Base-by-base conservation (phyloP, 23 tunicate species). In the Phallusia fumigata region DNA sequence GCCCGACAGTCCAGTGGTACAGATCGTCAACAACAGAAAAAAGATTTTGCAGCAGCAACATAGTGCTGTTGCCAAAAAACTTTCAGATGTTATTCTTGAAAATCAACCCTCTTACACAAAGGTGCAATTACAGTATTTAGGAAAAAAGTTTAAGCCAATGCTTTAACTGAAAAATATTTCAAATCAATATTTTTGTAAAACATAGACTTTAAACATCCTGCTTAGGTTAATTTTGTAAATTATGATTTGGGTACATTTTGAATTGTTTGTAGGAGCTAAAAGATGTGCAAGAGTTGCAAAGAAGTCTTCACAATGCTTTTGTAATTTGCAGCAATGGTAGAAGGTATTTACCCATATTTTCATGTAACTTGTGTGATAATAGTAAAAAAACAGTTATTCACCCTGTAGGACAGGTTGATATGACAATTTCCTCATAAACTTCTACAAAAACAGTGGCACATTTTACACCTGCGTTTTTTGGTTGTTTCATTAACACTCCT, bases 21-120 rank as follows among this genome's bases (percentile, higher is more conserved):
- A 76, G 0, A 65, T 82, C 0, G 78, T 92, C 32, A 84, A 87
- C 30, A 86, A 35, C n/a, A 80, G 84, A 18, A 76, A 76, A 45
- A 76, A 79, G 80, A 84, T 45, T 31, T 47, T 86, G 75, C 83
- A 85, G 30, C 40, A 64, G 12, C 90, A 92, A 76, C 51, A 83
- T 28, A 80, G 75, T 82, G 90, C 90, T 30, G 88, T 92, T 31
- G 74, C 92, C 21, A 92, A 92, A 84, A 92, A 92, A 73, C 76
- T 92, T 0, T 92, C 97, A 10, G 90, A 92, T 76, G 90, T 87
- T 36, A 92, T 92, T 58, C 82, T 92, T 11, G 89, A 92, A 80
- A 92, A 88, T 80, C 97, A 92, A 86, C 91, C 97, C 6, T 88
- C 97, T 0, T 92, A 92, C 76, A 76, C 83, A 32, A 92, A 92